Conservation (phyloP, 2,113 vertebrate species). For the Anseranas semipalmata region DNA sequence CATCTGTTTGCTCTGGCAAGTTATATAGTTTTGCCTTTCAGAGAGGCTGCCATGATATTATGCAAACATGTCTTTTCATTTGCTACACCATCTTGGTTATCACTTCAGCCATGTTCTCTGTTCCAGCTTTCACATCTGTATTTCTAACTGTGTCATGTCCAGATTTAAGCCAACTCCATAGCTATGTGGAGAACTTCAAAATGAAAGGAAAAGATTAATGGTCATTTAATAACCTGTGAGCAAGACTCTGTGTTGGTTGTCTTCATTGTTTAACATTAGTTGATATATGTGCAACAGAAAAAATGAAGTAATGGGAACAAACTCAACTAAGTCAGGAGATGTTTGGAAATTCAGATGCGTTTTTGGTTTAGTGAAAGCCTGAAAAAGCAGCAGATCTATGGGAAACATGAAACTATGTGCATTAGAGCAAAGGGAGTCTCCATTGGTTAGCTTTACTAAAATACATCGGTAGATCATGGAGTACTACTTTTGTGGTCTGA, state of each 20-base stretch:
- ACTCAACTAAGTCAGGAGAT: background rate
- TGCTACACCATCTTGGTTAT: background rate
- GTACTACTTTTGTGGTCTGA: slow-evolving; percentile 25
- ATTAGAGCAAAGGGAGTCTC: background rate
- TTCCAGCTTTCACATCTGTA: background rate
- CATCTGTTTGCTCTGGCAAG: background rate
- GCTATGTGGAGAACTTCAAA: background rate
- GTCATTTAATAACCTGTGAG: slow-evolving; percentile 44
- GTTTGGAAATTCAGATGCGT: slow-evolving; percentile 43
- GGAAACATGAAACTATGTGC: background rate
- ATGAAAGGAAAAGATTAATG: slow-evolving; percentile 26
- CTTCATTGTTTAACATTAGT: slow-evolving; percentile 42
- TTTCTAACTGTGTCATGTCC: background rate
- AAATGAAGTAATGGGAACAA: slow-evolving; percentile 54
- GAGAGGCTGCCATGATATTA: background rate
- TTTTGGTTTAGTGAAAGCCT: slow-evolving; percentile 51
- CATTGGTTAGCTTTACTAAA: background rate
- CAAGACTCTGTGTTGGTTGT: slow-evolving; percentile 30
- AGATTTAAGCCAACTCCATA: background rate
- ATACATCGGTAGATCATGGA: background rate
- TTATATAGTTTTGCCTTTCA: background rate
- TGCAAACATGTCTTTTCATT: background rate
- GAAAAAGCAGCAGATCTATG: background rate
- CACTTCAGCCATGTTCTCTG: background rate
- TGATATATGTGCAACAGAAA: slow-evolving; percentile 39